Percentiles rank a stretch among this genome's conserved stretches.
Conservation (phyloP, 2,797 vertebrate species). For the Hydrolagus colliei region DNA sequence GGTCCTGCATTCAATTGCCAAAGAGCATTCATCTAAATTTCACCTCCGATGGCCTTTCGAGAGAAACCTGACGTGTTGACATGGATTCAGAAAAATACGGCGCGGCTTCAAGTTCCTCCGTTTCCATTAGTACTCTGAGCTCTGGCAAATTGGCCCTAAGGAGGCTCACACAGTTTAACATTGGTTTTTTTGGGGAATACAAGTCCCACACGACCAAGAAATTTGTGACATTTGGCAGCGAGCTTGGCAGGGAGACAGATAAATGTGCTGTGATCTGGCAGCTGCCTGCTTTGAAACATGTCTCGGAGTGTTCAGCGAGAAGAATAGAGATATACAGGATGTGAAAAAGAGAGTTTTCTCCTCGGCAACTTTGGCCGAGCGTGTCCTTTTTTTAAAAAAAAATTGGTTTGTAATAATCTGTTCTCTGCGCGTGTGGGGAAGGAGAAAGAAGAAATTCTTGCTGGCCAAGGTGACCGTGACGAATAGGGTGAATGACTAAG, state of each 20-base stretch:
- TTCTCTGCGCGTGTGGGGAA: no score
- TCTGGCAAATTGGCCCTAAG: not conserved
- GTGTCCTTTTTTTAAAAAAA: no score
- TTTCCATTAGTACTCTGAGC: not conserved
- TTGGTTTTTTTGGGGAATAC: not conserved
- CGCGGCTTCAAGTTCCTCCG: constrained; percentile 4
- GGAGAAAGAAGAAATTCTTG: no score
- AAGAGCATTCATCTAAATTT: not conserved
- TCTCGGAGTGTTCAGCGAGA: not conserved
- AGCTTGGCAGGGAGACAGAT: constrained; percentile 25
- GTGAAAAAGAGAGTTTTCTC: no score
- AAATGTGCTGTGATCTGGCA: constrained; percentile 23
- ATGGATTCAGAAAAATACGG: not conserved
- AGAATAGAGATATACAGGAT: not conserved
- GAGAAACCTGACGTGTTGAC: constrained; percentile 2
- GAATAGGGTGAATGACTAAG: no score
- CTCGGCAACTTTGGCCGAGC: no score
- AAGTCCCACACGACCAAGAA: constrained; percentile 8
- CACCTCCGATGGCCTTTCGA: not conserved
- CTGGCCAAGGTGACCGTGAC: no score
- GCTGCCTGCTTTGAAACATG: constrained; percentile 9
- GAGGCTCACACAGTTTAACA: not conserved
- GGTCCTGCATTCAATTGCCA: not conserved
- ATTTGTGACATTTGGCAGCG: constrained; percentile 22
- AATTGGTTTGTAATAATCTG: no score